A percentile compares a stretch with the other conserved stretches of the same genome.
phyloP scores from a whole-genome alignment of 53 echinoderm and acorn worm genomes.

The Apostichopus leukothele region DNA sequence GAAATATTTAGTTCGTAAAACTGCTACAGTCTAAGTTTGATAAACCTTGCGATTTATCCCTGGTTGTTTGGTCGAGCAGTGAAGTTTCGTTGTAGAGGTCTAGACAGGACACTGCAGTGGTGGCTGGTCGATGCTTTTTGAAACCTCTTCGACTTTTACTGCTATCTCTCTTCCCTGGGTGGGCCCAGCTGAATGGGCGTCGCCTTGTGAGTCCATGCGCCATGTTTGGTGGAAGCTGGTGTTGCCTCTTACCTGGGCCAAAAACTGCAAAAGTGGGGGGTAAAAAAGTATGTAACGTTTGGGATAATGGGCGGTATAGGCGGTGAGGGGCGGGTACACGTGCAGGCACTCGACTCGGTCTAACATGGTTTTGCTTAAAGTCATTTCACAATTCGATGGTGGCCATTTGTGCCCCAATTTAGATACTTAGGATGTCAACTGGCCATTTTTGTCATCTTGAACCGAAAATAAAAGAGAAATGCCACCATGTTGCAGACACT shows the following conservation, averaged over 20 bases:
- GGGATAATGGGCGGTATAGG: too few species aligned
- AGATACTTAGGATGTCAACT: too few species aligned
- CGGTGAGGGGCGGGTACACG: too few species aligned
- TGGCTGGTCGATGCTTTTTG: background rate
- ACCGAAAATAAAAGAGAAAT: too few species aligned
- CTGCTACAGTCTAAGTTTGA: background rate
- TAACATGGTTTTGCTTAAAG: too few species aligned
- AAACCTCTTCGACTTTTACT: background rate
- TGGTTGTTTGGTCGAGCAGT: background rate
- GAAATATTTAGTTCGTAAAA: too few species aligned
- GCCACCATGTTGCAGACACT: too few species aligned
- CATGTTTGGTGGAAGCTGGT: background rate
- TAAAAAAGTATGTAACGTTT: too few species aligned
- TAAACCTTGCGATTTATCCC: background rate
- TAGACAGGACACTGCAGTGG: background rate
- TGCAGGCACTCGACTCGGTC: too few species aligned
- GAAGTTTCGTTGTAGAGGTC: background rate
- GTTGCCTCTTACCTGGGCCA: background rate
- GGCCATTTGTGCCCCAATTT: too few species aligned
- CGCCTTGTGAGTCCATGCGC: background rate
- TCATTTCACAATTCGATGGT: too few species aligned
- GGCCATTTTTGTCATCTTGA: too few species aligned
- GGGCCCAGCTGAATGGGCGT: constrained; percentile 37
- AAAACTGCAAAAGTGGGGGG: background rate
- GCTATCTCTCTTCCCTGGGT: constrained; percentile 16